phyloP scores from a whole-genome alignment of 2,888 invertebrate species.

The Ectobius pallidus region DNA sequence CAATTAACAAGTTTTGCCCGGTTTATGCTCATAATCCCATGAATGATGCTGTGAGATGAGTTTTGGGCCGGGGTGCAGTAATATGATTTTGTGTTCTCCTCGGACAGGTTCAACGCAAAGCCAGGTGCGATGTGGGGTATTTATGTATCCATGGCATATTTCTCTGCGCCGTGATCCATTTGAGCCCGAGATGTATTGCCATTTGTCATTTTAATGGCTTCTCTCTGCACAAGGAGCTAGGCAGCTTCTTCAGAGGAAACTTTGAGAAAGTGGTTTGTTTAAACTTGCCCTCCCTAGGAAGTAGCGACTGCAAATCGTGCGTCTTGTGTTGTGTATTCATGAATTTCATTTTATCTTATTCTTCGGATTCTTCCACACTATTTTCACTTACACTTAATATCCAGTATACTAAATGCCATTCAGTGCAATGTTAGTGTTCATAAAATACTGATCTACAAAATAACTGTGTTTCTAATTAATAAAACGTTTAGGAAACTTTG shows the following conservation, averaged over 20 bases:
- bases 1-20: slow-evolving; percentile 60
- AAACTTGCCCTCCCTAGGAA: too few species aligned
- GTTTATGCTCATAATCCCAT: slow-evolving; percentile 55
- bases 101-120: neutral
- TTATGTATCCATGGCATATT: slow-evolving; percentile 40
- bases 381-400: too few species aligned
- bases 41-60: slow-evolving; percentile 54
- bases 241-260: neutral
- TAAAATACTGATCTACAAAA: too few species aligned
- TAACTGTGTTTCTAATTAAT: too few species aligned
- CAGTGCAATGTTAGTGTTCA: too few species aligned
- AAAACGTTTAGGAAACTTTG: too few species aligned
- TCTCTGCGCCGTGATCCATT: slow-evolving; percentile 39
- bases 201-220: slow-evolving; percentile 42
- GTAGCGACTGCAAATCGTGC: too few species aligned
- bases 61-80: slow-evolving; percentile 35
- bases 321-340: too few species aligned
- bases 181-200: slow-evolving; percentile 43
- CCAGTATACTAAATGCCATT: too few species aligned
- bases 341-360: too few species aligned
- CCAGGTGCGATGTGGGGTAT: slow-evolving; percentile 40
- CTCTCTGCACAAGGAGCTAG: neutral
- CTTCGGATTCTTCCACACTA: too few species aligned
- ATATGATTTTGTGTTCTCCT: slow-evolving; percentile 40
- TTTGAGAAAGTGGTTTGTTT: neutral